Conservation (phyloP, 2,113 vertebrate genomes). For the Chascanopsetta lugubris region DNA sequence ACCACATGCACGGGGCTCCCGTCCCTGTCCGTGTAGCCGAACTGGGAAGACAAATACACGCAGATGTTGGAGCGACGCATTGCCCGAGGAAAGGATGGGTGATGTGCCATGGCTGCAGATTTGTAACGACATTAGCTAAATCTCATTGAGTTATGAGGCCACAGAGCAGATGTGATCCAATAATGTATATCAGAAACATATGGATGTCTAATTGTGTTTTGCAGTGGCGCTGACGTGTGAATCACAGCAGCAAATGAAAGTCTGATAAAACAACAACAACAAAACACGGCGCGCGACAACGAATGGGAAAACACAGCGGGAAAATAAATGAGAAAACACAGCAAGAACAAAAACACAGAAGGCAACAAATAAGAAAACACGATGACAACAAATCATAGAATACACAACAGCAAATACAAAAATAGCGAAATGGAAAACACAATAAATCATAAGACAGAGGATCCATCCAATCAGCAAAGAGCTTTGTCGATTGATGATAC, state of each 20-base stretch:
- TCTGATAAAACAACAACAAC: too few relatives aligned
- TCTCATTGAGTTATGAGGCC: neutral
- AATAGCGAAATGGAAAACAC: neutral
- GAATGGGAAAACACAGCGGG: too few relatives aligned
- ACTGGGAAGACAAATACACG: conserved; percentile 75
- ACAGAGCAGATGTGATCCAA: neutral
- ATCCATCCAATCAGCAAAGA: neutral
- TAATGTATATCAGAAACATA: conserved; percentile 7
- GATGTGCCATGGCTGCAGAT: neutral
- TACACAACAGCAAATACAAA: neutral
- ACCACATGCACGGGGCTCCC: conserved; percentile 85
- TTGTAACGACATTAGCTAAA: neutral
- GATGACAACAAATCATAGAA: too few relatives aligned
- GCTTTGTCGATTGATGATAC: neutral
- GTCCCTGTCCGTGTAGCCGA: conserved; percentile 87
- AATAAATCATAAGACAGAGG: too few relatives aligned
- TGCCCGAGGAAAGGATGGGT: too few relatives aligned
- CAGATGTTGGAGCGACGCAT: neutral
- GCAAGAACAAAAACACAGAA: neutral
- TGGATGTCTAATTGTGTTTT: too few relatives aligned
- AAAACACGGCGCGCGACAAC: too few relatives aligned
- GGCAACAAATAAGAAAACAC: neutral
- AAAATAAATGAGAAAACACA: too few relatives aligned
- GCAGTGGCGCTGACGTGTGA: too few relatives aligned
- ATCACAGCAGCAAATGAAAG: neutral